These are phyloP conservation scores for Cyclopterus lumpus DNA, from an alignment of 2,797 vertebrate genomes.

Conservation along the genomic window DNA sequence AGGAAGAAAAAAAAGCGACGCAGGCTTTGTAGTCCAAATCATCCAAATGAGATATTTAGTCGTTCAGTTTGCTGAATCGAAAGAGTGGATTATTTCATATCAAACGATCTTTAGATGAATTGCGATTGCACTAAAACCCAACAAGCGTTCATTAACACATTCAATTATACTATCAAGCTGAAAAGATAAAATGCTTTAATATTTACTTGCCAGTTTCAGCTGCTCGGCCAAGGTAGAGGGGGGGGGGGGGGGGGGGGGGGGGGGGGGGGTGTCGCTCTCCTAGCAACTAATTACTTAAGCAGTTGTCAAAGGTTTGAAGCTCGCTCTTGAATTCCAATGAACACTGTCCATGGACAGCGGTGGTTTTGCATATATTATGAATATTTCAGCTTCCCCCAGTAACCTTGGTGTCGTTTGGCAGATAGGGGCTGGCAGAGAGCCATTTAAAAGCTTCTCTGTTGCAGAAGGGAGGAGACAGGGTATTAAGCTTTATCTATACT, in stretches of 20 bases:
- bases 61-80: not conserved
- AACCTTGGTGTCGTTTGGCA: slow-evolving; percentile 85
- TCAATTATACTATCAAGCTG: slow-evolving; percentile 74
- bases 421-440: slow-evolving; percentile 81
- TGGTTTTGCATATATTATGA: slow-evolving; percentile 88
- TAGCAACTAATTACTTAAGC: slow-evolving; percentile 85
- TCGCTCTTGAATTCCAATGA: slow-evolving; percentile 86
- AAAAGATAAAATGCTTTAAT: slow-evolving; percentile 76
- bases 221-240: slow-evolving; percentile 38
- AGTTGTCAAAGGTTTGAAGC: slow-evolving; percentile 85
- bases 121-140: slow-evolving; percentile 49
- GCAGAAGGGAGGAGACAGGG: slow-evolving; percentile 78
- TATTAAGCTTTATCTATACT: slow-evolving; percentile 84
- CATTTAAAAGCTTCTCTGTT: slow-evolving; percentile 82
- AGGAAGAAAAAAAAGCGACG: not conserved
- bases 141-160: slow-evolving; percentile 51
- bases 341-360: slow-evolving; percentile 81
- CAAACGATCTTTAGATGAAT: slow-evolving; percentile 56
- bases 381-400: slow-evolving; percentile 85
- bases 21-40: slow-evolving; percentile 17
- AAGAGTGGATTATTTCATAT: slow-evolving; percentile 28
- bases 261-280: slow-evolving; percentile 70
- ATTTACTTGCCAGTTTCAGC: slow-evolving; percentile 74
- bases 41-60: slow-evolving; percentile 4
- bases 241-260: not conserved